phyloP scores from a whole-genome alignment of 2,888 invertebrate genomes.

The Girardia tigrina region DNA sequence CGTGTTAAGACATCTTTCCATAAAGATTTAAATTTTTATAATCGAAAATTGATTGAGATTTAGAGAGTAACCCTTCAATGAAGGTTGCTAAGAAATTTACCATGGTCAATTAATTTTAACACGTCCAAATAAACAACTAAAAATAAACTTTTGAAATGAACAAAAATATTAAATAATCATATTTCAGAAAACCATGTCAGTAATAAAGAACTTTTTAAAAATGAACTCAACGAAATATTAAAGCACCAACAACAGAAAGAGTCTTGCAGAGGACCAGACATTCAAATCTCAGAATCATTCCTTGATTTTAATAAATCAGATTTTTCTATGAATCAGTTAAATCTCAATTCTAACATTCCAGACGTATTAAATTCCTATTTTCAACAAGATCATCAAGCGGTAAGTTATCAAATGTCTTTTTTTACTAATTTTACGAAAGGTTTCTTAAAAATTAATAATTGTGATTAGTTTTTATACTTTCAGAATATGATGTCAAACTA shows the following conservation, averaged over 20 bases:
- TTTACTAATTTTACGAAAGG: not conserved
- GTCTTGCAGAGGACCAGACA: not conserved
- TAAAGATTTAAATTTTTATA: too few relatives aligned
- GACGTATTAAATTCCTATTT: not conserved
- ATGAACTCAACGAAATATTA: not conserved
- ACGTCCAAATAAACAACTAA: too few relatives aligned
- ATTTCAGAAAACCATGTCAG: constrained; percentile 17
- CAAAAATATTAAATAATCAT: too few relatives aligned
- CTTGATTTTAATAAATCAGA: not conserved
- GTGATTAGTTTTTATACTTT: not conserved
- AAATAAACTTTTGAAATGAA: too few relatives aligned
- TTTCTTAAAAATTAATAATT: not conserved
- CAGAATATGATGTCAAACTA: constrained; percentile 13
- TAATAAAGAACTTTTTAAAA: constrained; percentile 13
- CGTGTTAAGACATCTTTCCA: too few relatives aligned
- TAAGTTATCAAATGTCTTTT: not conserved
- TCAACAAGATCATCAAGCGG: constrained; percentile 4
- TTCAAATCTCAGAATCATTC: not conserved
- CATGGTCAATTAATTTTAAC: too few relatives aligned
- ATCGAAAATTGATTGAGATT: too few relatives aligned
- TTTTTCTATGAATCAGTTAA: not conserved
- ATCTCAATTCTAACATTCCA: not conserved
- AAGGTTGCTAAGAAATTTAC: too few relatives aligned
- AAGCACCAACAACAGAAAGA: constrained; percentile 23
- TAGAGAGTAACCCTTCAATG: too few relatives aligned